Percentiles rank a stretch among this genome's conserved stretches.
Conservation (phyloP, 2,113 vertebrate genomes). For the Ameiurus melas region DNA sequence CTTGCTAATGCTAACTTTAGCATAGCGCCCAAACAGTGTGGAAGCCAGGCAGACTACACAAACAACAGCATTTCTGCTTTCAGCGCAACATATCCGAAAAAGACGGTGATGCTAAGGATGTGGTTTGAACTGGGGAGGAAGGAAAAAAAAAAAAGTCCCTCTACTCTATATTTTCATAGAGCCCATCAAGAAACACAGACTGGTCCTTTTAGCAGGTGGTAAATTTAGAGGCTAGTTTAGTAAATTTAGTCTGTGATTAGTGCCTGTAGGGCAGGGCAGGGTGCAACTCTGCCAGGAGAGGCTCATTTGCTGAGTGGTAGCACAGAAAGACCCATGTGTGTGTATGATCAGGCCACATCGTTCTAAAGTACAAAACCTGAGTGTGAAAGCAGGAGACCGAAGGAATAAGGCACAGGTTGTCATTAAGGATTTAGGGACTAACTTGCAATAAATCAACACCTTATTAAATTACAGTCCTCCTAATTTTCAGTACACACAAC, state of each 20-base stretch:
- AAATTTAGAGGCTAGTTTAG: slow-evolving; percentile 59
- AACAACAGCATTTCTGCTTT: slow-evolving; percentile 54
- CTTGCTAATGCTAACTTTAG: slow-evolving; percentile 57
- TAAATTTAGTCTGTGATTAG: slow-evolving; percentile 65
- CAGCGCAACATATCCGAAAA: slow-evolving; percentile 50
- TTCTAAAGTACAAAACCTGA: slow-evolving; percentile 29
- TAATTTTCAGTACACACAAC: neutral
- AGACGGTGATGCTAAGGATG: slow-evolving; percentile 57
- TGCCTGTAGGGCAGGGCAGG: slow-evolving; percentile 53
- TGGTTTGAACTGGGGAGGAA: slow-evolving; percentile 46
- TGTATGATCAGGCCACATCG: slow-evolving; percentile 31
- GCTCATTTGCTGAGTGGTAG: slow-evolving; percentile 43
- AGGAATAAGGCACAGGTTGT: slow-evolving; percentile 40
- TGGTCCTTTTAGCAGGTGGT: slow-evolving; percentile 58
- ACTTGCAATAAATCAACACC: slow-evolving; percentile 5
- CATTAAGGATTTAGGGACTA: slow-evolving; percentile 23
- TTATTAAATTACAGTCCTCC: slow-evolving; percentile 9
- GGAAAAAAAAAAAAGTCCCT: slow-evolving; percentile 37
- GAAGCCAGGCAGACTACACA: slow-evolving; percentile 48
- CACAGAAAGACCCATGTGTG: slow-evolving; percentile 41
- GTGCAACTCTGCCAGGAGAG: slow-evolving; percentile 46
- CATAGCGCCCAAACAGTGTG: slow-evolving; percentile 43
- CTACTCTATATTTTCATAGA: slow-evolving; percentile 51
- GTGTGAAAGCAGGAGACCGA: slow-evolving; percentile 27
- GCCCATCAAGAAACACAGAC: slow-evolving; percentile 61